phyloP scores from a whole-genome alignment of 2,797 vertebrate genomes.

The Macropus fuliginosus region DNA sequence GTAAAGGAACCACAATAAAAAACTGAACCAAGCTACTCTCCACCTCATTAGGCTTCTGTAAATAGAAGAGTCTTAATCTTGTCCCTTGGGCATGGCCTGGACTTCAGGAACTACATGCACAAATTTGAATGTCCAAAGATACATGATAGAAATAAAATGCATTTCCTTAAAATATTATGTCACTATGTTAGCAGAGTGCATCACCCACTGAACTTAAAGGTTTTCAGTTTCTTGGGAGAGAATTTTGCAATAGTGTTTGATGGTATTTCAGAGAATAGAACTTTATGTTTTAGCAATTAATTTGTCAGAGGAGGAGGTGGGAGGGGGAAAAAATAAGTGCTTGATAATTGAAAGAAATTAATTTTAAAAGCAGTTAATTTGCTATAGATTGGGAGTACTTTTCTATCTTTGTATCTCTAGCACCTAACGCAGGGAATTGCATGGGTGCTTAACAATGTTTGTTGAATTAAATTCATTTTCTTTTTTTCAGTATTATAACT shows the following conservation, averaged over 20 bases:
- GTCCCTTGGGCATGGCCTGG: background rate
- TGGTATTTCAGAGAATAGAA: background rate
- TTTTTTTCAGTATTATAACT: background rate
- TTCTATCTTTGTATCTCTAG: background rate
- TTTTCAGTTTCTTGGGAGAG: background rate
- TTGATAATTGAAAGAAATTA: background rate
- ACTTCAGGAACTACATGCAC: background rate
- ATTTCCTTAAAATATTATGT: background rate
- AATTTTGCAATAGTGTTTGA: background rate
- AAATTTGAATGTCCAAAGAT: background rate
- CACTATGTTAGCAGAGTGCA: background rate
- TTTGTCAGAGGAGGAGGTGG: background rate
- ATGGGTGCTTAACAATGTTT: background rate
- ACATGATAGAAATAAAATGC: background rate
- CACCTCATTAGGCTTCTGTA: background rate
- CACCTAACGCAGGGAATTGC: background rate
- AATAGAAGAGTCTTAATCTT: background rate
- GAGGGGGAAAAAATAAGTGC: background rate
- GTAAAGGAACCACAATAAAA: background rate
- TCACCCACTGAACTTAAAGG: background rate
- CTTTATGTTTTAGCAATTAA: background rate
- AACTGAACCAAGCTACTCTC: background rate
- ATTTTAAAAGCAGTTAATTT: background rate
- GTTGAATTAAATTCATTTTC: background rate
- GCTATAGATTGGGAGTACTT: background rate